phyloP scores from a whole-genome alignment of 2,113 vertebrate species.

The Odocoileus hemionus region DNA sequence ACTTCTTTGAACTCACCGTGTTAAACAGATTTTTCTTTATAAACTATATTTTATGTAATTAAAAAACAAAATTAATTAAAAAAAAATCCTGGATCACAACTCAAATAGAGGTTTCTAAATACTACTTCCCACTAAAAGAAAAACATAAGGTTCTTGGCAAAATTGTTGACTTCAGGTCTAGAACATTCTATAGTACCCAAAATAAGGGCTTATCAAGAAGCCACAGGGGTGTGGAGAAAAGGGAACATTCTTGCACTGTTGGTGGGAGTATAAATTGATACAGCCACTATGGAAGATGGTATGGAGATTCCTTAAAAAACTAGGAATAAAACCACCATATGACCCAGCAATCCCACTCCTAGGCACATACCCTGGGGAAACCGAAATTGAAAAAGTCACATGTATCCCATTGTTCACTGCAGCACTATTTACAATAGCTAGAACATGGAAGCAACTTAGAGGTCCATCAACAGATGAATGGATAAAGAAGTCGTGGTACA shows the following conservation, averaged over 20 bases:
- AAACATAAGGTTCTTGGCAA: not conserved
- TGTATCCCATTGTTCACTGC: not conserved
- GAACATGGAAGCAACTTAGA: not conserved
- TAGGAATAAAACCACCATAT: not conserved
- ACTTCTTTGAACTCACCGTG: not conserved
- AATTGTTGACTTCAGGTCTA: not conserved
- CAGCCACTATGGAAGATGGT: not conserved
- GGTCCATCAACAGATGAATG: not conserved
- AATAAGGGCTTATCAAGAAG: not conserved
- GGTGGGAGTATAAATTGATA: not conserved
- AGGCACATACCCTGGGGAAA: not conserved
- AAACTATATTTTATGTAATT: not conserved
- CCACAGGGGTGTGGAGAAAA: not conserved
- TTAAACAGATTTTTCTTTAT: not conserved
- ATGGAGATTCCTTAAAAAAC: not conserved
- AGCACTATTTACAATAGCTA: not conserved
- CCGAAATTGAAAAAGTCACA: not conserved
- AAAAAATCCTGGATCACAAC: not conserved
- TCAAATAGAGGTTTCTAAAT: not conserved
- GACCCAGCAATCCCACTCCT: not conserved
- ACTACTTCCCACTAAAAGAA: not conserved
- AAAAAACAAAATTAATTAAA: not conserved
- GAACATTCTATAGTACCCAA: not conserved
- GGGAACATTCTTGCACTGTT: not conserved
- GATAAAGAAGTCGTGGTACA: not conserved